phyloP scores from a whole-genome alignment of 2,113 vertebrate species.

The Grallaria varia region DNA sequence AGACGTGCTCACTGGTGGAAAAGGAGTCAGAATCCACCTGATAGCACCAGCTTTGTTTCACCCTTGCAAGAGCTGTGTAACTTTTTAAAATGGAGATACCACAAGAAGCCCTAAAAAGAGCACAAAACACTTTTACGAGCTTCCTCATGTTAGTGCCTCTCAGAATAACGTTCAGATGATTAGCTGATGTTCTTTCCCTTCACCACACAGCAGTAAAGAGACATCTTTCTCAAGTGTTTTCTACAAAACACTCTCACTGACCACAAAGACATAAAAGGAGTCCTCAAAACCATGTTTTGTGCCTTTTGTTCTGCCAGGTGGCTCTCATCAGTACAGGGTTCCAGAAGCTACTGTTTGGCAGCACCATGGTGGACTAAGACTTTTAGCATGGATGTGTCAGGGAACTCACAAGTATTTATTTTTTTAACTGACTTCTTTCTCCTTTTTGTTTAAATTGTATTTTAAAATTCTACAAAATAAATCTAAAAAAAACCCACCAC shows the following conservation, averaged over 20 bases:
- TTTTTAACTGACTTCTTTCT: background rate
- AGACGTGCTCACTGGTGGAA: background rate
- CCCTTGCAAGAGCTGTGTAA: background rate
- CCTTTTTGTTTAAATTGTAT: background rate
- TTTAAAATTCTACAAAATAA: background rate
- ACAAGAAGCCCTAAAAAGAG: background rate
- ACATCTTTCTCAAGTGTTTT: background rate
- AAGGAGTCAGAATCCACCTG: background rate
- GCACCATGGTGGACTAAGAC: background rate
- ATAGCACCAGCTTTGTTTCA: background rate
- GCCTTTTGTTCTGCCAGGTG: background rate
- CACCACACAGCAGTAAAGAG: background rate
- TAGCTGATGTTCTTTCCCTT: background rate
- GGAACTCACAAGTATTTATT: background rate
- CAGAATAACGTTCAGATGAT: background rate
- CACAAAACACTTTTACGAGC: background rate
- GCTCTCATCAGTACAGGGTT: background rate
- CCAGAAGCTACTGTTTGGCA: background rate
- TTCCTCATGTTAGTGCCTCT: background rate
- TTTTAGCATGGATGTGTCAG: background rate
- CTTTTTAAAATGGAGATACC: background rate
- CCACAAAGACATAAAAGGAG: background rate
- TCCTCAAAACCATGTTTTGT: background rate
- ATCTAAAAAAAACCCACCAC: background rate
- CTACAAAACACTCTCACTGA: background rate